Base-by-base conservation (phyloP, 2,113 vertebrate species). In the Mormoops blainvillei region DNA sequence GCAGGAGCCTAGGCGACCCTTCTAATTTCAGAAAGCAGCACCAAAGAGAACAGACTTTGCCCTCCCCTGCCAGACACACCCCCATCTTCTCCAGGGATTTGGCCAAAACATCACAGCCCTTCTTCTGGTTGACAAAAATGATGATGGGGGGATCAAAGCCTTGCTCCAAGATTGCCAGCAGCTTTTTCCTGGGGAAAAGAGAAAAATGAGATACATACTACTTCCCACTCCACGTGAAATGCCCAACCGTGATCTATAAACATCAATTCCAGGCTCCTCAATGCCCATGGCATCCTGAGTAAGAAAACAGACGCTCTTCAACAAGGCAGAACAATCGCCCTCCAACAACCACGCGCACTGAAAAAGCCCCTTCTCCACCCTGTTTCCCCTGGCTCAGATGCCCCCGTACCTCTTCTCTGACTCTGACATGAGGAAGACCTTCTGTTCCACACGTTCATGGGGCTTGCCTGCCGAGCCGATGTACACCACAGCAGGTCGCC, bases 61-160 rank as follows among this genome's bases (percentile, higher is more conserved):
- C 77, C 56, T 65, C 43, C 77, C 73, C 41, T 28, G 80, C 45
- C 61, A 94, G 56, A 95, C 99, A 97, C 97, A 99, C 99, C 98
- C 99, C 99, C 99, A 99, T 99, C 98, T 99, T 99, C 98, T 99
- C 99, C 98, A 99, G 97, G 68, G 99, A 99, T 97, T 99, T 99
- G 3, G 99, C 99, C 99, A 99, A 98, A 93, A 99, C 99, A 0
- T 99, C 99, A 10, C 99, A 99, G 92, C 99, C 99, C 97, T 99
- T 99, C 99, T 99, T 99, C 98, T 99, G 99, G 98, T 99, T 99
- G 98, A 99, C 99, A 0, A 99, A 99, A 97, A 99, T 99, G 97
- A 99, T 99, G 98, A 99, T 99, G 67, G 99, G 99, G 0, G 99
- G 99, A 97, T 99, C 99, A 52, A 99, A 99, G 87, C 99, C 99